A percentile compares a stretch with the other conserved stretches of the same genome.
phyloP scores from a whole-genome alignment of 2,797 vertebrate genomes.

The Darevskia mixta region DNA sequence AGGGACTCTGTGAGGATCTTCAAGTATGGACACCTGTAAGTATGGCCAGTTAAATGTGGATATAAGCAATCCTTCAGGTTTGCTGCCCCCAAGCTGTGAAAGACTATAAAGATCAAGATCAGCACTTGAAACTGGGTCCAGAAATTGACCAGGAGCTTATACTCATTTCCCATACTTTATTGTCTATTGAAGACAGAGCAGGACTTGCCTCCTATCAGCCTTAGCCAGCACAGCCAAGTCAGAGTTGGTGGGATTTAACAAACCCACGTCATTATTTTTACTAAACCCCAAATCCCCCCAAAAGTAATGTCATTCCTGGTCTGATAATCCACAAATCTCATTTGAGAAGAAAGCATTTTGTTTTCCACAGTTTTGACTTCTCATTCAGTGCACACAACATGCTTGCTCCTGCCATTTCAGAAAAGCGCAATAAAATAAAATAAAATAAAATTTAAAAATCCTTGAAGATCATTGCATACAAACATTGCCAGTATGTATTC shows the following conservation, averaged over 20 bases:
- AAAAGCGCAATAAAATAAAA: background rate
- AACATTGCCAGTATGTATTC: background rate
- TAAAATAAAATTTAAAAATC: background rate
- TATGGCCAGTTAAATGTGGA: no score
- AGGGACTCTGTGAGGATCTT: no score
- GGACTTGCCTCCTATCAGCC: background rate
- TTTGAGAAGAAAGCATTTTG: slow-evolving; percentile 42
- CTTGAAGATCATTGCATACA: background rate
- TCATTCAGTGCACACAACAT: background rate
- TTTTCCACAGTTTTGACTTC: background rate
- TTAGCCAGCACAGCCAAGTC: no score
- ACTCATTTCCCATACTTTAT: background rate
- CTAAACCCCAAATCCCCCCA: slow-evolving; percentile 48
- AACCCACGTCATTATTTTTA: background rate
- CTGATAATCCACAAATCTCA: slow-evolving; percentile 52
- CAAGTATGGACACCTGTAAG: no score
- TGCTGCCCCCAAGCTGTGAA: no score
- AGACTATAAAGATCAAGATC: background rate
- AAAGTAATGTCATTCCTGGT: slow-evolving; percentile 50
- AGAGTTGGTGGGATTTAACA: no score
- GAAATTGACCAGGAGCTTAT: background rate
- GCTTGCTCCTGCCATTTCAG: background rate
- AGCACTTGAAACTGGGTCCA: background rate
- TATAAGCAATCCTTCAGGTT: no score
- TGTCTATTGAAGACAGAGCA: background rate